These are phyloP conservation scores for Haplochromis burtoni DNA, from an alignment of 2,113 vertebrate genomes.

Conservation along the genomic window DNA sequence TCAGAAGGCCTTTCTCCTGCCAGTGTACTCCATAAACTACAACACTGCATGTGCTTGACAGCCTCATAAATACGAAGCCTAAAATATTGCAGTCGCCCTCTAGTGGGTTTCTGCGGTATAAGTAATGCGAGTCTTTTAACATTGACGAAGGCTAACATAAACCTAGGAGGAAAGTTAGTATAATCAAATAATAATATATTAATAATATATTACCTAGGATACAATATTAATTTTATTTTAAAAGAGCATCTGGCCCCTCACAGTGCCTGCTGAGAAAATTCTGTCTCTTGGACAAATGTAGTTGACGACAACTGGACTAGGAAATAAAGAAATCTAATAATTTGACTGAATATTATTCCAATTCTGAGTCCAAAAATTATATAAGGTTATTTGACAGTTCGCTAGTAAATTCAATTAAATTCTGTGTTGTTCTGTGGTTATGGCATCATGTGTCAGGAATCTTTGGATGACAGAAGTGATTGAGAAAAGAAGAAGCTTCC, in stretches of 20 bases:
- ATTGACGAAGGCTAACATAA: background rate
- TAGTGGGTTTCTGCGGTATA: background rate
- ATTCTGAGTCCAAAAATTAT: background rate
- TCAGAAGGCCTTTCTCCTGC: background rate
- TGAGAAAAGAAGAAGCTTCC: background rate
- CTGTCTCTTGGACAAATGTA: background rate
- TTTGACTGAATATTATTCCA: background rate
- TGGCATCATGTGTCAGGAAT: background rate
- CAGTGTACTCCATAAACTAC: background rate
- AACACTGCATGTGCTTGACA: background rate
- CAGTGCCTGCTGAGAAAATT: background rate
- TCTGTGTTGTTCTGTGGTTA: background rate
- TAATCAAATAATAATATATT: background rate
- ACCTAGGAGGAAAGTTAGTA: background rate
- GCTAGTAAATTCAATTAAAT: background rate
- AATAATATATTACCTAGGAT: background rate
- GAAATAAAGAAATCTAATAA: fast-evolving
- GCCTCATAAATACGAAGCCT: background rate
- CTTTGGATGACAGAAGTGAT: background rate
- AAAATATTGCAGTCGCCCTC: background rate
- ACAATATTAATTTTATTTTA: background rate
- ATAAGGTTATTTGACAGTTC: fast-evolving
- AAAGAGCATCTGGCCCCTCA: background rate
- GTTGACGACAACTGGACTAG: background rate
- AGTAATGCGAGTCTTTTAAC: background rate